These are phyloP conservation scores for Embiotoca jacksoni DNA, from an alignment of 2,113 vertebrate genomes.

Conservation along the genomic window DNA sequence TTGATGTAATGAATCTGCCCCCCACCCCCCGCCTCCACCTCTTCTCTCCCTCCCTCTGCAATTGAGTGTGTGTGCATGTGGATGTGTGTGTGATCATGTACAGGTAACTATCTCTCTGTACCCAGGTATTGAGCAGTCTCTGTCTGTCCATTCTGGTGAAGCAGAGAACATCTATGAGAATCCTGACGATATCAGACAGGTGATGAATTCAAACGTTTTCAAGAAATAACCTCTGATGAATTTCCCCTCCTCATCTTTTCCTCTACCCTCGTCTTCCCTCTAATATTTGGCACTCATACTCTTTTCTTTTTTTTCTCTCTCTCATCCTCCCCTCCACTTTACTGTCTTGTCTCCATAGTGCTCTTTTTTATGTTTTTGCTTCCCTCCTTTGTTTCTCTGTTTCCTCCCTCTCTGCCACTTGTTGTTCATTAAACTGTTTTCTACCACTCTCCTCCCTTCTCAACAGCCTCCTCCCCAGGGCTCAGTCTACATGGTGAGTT, in stretches of 20 bases:
- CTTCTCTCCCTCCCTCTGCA: background rate
- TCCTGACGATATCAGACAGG: constrained; percentile 84
- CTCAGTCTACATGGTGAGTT: constrained; percentile 87
- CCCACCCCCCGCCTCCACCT: constrained; percentile 10
- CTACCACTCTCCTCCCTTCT: constrained; percentile 42
- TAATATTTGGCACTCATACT: constrained; percentile 2
- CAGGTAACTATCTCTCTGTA: constrained; percentile 42
- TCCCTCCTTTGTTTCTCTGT: constrained; percentile 32
- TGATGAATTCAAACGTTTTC: constrained; percentile 65
- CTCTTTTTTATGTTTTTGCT: constrained; percentile 23
- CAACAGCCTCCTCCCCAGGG: constrained; percentile 76
- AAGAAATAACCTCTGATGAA: constrained; percentile 41
- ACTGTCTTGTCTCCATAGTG: constrained; percentile 23
- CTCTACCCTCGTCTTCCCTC: background rate
- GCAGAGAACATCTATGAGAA: constrained; percentile 85
- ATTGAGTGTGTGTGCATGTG: constrained; percentile 15
- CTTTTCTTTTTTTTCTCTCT: background rate
- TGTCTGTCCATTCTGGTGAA: constrained; percentile 78
- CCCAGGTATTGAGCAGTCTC: constrained; percentile 80
- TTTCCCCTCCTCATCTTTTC: constrained; percentile 4
- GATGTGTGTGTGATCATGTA: constrained; percentile 7
- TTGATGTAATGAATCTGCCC: constrained; percentile 73
- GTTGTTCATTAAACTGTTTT: constrained; percentile 74
- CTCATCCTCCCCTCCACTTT: constrained; percentile 10
- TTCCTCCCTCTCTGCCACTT: constrained; percentile 47